Base-by-base conservation (phyloP, 2,888 invertebrate species). In the Zaprionus lineosus region DNA sequence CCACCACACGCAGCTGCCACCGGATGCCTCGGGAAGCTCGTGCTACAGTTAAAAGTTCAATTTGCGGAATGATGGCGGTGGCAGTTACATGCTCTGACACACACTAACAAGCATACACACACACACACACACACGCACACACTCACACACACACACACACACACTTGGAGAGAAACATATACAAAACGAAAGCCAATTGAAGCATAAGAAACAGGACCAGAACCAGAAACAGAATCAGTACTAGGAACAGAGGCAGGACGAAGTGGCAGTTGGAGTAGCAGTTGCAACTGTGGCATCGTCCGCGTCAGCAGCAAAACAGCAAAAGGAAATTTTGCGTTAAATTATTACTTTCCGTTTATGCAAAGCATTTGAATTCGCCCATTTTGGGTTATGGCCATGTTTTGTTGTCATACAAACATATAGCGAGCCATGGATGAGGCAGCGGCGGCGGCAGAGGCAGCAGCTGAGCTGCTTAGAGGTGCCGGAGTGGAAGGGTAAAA, bases 311-410 rank as follows among this genome's bases (percentile, higher is more conserved):
- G 29, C 56, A 56, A 52, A 66, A 84, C 86, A 86, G 85, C 79
- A 84, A 73, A 83, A 86, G 71, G 78, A 86, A 76, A 84, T 85
- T 87, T 85, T 85, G 76, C 87, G 84, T 87, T 87, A 87, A 87
- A 87, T 88, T 88, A 86, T 87, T 87, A 87, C 87, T 86, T 88
- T 87, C 84, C 88, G 86, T 78, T 85, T 84, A 87, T 79, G 74
- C 74, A 74, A 81, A 86, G 87, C 87, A 84, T 86, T 81, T 74
- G 77, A 84, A 62, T 72, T 65, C 65, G 58, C 73, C 77, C 84
- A 79, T 67, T 70, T 81, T 67, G 66, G 65, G 55, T 19, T 69
- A 60, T 61, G 47, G 51, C 57, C 67, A 46, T 59, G 56, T 67
- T 66, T 63, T 83, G 71, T 60, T 74, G 66, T 61, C 43, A 14